Evolutionary conservation across 1,140 invertebrate genomes (phyloP), one percentile per base, ranked within the genome.

Genomic region (Augochlora pura): DNA sequence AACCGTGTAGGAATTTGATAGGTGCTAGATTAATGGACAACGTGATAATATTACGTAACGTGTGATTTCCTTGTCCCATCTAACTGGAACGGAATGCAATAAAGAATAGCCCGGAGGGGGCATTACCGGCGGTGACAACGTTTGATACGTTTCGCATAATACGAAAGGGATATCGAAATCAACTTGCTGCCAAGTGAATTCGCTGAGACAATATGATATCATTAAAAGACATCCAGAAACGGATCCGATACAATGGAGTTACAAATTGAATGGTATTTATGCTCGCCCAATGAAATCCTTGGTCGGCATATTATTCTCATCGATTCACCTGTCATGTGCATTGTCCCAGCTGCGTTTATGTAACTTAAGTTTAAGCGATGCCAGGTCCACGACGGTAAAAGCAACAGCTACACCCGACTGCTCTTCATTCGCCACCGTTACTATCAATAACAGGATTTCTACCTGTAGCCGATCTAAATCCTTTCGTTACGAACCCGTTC

Each of bases 341-440:
- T 86, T 83, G 84, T 86, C 73, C 84, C 64, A 84, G 59, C 73
- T 70, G 77, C 84, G 84, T 86, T 86, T 86, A 86, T 81, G 84
- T 86, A 86, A 86, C 85, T 86, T 86, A 86, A 83, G 81, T 86
- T 81, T 86, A 76, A 86, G 81, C 81, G 85, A 86, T 86, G 74
- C 64, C 69, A 76, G 68, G 76, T 78, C 71, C 77, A 54, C n/a
- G 80, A 57, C 72, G 76, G 76, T 69, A 60, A 59, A 57, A 79
- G 67, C 64, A 80, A 76, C 76, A 64, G 68, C 80, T 74, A 68
- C n/a, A 49, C 49, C 70, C 39, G 64, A 65, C 79, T 67, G 80
- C 70, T 85, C 77, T 80, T 86, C 84, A 80, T 86, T 63, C 84
- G 63, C 71, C 59, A 59, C 38, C 59, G 83, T 77, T 73, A 60